Conservation (phyloP, 1,140 invertebrate genomes). For the Drosophila serrata region DNA sequence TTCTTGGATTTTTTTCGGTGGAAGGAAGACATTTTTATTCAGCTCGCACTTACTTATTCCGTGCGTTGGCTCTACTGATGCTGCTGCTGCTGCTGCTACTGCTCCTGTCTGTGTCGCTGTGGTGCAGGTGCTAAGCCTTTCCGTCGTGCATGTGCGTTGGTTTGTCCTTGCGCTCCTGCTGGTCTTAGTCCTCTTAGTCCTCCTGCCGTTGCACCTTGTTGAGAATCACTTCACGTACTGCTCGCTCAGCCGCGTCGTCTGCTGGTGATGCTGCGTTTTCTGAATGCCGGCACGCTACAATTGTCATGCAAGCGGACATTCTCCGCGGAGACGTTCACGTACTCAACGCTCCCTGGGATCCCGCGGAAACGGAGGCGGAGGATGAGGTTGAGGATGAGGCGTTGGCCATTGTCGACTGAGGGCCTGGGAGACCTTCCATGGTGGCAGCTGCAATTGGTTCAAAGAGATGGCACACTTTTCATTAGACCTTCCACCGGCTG, state of each 20-base stretch:
- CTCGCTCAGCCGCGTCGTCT: conserved; percentile 70
- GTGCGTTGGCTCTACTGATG: conserved; percentile 56
- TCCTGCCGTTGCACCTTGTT: conserved; percentile 54
- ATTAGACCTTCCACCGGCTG: conserved; percentile 30
- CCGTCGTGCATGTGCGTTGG: conserved; percentile 34
- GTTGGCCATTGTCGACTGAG: conserved; percentile 34
- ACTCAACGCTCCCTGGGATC: conserved; percentile 44
- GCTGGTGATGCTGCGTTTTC: conserved; percentile 63
- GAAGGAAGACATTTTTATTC: conserved; percentile 33
- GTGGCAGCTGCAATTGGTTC: conserved; percentile 38
- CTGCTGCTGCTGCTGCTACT: no score
- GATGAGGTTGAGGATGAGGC: background rate
- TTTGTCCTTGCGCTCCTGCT: conserved; percentile 42
- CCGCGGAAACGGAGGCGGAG: conserved; percentile 6
- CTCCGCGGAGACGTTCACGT: conserved; percentile 69
- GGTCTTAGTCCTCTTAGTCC: conserved; percentile 19
- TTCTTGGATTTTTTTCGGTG: conserved; percentile 24
- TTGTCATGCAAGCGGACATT: conserved; percentile 81
- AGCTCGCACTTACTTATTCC: conserved; percentile 73
- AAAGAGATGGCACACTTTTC: conserved; percentile 34
- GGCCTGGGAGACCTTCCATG: conserved; percentile 39
- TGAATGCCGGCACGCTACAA: conserved; percentile 82
- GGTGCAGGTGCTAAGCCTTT: conserved; percentile 73
- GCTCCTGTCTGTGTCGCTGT: conserved; percentile 44
- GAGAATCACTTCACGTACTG: conserved; percentile 76